These are phyloP conservation scores for Drosophila pegasa DNA, from an alignment of 2,888 invertebrate species.

Conservation along the genomic window DNA sequence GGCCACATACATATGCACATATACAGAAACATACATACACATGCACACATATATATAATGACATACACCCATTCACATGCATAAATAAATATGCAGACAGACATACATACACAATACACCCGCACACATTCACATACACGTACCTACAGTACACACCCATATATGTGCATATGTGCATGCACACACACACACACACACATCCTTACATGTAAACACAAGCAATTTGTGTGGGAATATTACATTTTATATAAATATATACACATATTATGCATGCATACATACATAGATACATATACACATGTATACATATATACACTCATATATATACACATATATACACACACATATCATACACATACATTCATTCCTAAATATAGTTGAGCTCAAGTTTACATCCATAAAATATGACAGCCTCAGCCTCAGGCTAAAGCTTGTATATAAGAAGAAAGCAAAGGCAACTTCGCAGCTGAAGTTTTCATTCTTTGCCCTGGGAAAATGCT, in stretches of 20 bases:
- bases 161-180: neutral
- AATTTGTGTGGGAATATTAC: neutral
- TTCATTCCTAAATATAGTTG: neutral
- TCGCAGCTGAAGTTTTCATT: neutral
- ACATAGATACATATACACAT: neutral
- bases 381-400: neutral
- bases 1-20: neutral
- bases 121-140: neutral
- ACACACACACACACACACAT: neutral
- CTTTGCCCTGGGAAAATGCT: too few relatives aligned
- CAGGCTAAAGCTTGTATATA: neutral
- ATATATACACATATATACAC: neutral
- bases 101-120: neutral
- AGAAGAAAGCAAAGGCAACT: neutral
- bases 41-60: too few relatives aligned
- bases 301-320: neutral
- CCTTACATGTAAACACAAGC: neutral
- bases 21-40: neutral
- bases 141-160: neutral
- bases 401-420: slow-evolving; percentile 3
- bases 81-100: neutral
- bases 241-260: neutral
- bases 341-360: neutral
- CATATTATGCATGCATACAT: neutral
- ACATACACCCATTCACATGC: neutral